Base-by-base conservation (phyloP, 2,888 invertebrate species). In the Chloroclysta siterata region DNA sequence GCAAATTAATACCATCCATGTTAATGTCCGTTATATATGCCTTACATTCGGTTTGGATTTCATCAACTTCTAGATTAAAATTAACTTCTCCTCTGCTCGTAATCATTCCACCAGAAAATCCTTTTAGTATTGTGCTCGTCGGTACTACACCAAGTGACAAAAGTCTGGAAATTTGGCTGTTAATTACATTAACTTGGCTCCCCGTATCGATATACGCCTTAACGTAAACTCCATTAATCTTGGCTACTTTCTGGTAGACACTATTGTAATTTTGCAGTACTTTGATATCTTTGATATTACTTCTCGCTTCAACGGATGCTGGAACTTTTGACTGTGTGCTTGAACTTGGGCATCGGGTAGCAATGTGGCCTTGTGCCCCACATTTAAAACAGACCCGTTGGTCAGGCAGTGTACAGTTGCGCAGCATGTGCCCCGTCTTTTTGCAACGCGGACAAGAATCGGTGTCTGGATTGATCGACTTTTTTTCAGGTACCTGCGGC, bases 191-290 rank as follows among this genome's bases (percentile, higher is more conserved):
- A 2, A 52, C 39, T 52, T 52, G 52, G 11, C 39, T 39, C 4
- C 52, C 52, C 0, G 52, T 52, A 52, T 52, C 52, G 0, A 14
- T 7, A 5, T 66, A 51, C 2, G 7, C 15, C 3, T 72, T 53
- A 10, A 46, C 57, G 39, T 72, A 72, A 5, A 73, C 58, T 53
- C 69, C 65, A 0, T 73, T 52, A 2, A 68, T n/a, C 36, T 75
- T 74, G 10, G 55, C 28, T 10, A 71, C 73, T 60, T 73, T 65
- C 2, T 72, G 72, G 6, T 13, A 41, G 51, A 68, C 68, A 0
- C 10, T 6, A 39, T 17, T 52, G 11, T 17, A 36, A 39, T 39
- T 52, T 39, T 52, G 52, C 11, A 52, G 11, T 10, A 52, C 1
- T 11, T 39, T 52, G 36, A 52, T 52, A 5, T 39, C 39, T 10